phyloP scores from a whole-genome alignment of 2,113 vertebrate species.

The Phyllostomus hastatus region DNA sequence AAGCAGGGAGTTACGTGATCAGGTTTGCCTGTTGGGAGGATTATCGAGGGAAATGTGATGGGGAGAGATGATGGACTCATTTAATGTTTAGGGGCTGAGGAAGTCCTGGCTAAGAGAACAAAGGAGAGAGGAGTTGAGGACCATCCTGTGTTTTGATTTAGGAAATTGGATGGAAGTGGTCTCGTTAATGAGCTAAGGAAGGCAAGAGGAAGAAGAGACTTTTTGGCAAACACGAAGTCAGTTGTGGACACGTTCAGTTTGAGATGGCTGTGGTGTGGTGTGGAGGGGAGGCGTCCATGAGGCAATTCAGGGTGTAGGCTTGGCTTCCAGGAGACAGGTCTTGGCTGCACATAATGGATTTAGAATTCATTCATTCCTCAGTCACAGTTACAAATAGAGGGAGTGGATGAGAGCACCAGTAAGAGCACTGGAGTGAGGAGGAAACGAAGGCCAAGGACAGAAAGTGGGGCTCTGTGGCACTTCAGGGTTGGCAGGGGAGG shows the following conservation, averaged over 20 bases:
- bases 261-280: not conserved
- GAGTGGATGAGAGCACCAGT: not conserved
- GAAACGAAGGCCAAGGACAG: not conserved
- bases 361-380: conserved; percentile 11
- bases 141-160: not conserved
- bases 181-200: not conserved
- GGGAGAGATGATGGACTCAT: not conserved
- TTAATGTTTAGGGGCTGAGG: not conserved
- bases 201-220: not conserved
- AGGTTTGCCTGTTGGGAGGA: not conserved
- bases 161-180: not conserved
- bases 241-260: not conserved
- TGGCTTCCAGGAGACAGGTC: not conserved
- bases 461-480: not conserved
- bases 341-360: not conserved
- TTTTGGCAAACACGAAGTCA: not conserved
- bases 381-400: not conserved
- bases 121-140: not conserved
- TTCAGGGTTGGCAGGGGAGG: not conserved
- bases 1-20: not conserved
- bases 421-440: not conserved
- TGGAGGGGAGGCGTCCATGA: not conserved
- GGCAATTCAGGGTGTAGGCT: not conserved
- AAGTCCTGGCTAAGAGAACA: not conserved
- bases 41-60: not conserved